phyloP scores from a whole-genome alignment of 2,888 invertebrate genomes.

The Rhagonycha lutea region DNA sequence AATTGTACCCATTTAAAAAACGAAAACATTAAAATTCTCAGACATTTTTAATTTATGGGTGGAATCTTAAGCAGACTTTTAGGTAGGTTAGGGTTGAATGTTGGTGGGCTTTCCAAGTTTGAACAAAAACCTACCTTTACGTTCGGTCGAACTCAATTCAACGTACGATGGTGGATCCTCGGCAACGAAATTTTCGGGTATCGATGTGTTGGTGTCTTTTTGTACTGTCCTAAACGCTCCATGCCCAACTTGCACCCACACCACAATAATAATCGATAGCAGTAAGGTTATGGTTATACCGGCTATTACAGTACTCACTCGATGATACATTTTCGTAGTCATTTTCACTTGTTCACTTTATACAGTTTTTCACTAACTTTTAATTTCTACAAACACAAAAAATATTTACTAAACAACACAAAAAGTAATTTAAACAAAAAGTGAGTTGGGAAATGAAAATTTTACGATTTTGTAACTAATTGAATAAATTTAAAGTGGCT shows the following conservation, averaged over 20 bases:
- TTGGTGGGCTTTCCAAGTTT: not conserved
- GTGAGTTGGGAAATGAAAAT: not conserved
- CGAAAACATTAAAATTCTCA: not conserved
- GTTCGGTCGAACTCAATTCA: not conserved
- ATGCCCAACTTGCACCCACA: conserved; percentile 50
- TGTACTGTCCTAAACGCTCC: conserved; percentile 38
- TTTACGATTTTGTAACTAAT: not conserved
- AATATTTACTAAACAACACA: not conserved
- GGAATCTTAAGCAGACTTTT: not conserved
- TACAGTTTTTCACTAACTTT: not conserved
- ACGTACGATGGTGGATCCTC: not conserved
- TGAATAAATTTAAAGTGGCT: conserved; percentile 1
- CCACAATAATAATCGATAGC: conserved; percentile 45
- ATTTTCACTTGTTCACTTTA: conserved; percentile 22
- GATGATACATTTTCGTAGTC: conserved; percentile 38
- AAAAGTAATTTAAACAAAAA: not conserved
- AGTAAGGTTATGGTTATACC: conserved; percentile 44
- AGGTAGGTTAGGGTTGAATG: not conserved
- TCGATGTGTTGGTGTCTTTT: not conserved
- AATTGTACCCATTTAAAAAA: not conserved
- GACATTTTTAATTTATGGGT: not conserved
- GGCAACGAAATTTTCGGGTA: not conserved
- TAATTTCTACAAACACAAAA: not conserved
- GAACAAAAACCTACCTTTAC: not conserved
- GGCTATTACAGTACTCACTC: conserved; percentile 40